Evolutionary conservation across 1,140 invertebrate genomes (phyloP).

Genomic region (Samia ricini): DNA sequence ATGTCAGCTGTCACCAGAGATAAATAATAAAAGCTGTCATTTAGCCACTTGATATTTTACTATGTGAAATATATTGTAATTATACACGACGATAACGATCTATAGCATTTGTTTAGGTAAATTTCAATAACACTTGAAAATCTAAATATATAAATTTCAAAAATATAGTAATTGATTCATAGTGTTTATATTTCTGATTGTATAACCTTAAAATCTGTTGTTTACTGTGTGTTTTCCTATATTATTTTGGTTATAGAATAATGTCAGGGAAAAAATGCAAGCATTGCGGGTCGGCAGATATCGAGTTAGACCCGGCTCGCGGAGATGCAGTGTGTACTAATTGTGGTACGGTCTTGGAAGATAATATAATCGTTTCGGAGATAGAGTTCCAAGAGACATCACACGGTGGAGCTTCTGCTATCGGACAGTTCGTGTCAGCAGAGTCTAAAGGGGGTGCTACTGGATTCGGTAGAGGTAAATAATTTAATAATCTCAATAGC

Average conservation of each 20-base stretch:
- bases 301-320: conserved; percentile 93
- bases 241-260: neutral
- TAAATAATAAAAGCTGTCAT: no score
- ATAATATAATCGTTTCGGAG: conserved; percentile 97
- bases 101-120: no score
- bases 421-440: conserved; percentile 95
- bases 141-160: no score
- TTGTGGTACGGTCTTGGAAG: conserved; percentile 97
- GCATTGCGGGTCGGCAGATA: conserved; percentile 95
- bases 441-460: conserved; percentile 90
- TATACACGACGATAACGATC: no score
- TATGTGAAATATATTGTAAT: no score
- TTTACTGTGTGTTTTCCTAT: neutral
- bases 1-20: no score
- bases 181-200: neutral
- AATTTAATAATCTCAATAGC: neutral
- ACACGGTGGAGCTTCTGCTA: conserved; percentile 90
- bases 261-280: conserved; percentile 87
- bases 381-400: conserved; percentile 97
- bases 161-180: neutral
- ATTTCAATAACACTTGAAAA: no score
- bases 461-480: conserved; percentile 84
- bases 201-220: neutral
- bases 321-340: conserved; percentile 97
- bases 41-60: no score